These are phyloP conservation scores for Grus americana DNA, from an alignment of 2,113 vertebrate species.

Conservation along the genomic window DNA sequence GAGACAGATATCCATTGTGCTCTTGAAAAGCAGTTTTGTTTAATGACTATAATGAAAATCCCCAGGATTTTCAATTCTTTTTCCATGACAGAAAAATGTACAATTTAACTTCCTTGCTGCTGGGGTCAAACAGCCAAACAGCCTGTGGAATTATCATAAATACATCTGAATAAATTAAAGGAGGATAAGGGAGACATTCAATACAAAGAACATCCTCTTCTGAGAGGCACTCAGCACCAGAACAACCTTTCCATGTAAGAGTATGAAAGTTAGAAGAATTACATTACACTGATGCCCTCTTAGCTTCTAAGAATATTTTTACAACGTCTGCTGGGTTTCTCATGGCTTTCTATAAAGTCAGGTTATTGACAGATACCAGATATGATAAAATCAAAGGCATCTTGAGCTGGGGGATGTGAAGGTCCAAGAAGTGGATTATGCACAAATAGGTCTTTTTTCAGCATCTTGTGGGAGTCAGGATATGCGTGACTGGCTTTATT, in stretches of 20 bases:
- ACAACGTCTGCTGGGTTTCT: background rate
- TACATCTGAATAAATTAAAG: background rate
- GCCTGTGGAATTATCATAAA: background rate
- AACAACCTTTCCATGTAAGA: background rate
- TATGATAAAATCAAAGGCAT: background rate
- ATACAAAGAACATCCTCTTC: background rate
- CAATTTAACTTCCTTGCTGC: background rate
- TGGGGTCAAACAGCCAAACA: background rate
- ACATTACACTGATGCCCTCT: background rate
- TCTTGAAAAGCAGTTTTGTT: background rate
- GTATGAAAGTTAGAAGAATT: background rate
- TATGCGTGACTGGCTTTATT: background rate
- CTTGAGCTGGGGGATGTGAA: background rate
- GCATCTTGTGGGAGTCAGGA: background rate
- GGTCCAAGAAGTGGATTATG: background rate
- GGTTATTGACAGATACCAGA: background rate
- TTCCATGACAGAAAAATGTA: background rate
- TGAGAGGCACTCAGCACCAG: background rate
- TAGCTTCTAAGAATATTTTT: background rate
- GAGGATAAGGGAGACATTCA: background rate
- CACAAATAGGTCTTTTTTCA: background rate
- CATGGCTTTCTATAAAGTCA: background rate
- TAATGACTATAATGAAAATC: background rate
- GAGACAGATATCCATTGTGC: background rate
- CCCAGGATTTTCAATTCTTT: background rate